Percentiles rank a stretch among this genome's conserved stretches.
These are phyloP conservation scores for Procambarus clarkii DNA, from an alignment of 1,140 invertebrate species.

Conservation along the genomic window DNA sequence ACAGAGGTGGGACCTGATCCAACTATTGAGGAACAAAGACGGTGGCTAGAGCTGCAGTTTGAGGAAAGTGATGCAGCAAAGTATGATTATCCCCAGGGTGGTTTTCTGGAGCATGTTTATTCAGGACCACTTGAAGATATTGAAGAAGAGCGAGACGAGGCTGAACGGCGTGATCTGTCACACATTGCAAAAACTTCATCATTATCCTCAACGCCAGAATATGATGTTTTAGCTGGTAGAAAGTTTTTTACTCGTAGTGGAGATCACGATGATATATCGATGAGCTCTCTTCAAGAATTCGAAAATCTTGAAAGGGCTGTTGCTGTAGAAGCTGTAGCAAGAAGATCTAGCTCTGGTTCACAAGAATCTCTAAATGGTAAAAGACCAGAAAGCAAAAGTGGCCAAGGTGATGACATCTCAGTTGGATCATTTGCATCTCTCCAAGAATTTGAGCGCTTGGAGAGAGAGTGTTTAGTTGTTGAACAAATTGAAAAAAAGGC, in stretches of 20 bases:
- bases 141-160: constrained; percentile 83
- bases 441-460: constrained; percentile 95
- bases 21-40: constrained; percentile 79
- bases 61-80: constrained; percentile 76
- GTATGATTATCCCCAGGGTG: constrained; percentile 75
- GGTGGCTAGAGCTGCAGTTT: constrained; percentile 93
- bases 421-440: constrained; percentile 92
- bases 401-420: constrained; percentile 91
- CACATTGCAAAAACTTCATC: constrained; percentile 85
- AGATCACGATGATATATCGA: constrained; percentile 92
- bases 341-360: constrained; percentile 70
- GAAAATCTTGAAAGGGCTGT: constrained; percentile 89
- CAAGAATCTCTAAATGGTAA: constrained; percentile 72
- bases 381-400: constrained; percentile 71
- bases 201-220: constrained; percentile 88
- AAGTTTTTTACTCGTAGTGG: constrained; percentile 86
- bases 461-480: constrained; percentile 89
- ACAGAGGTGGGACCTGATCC: constrained; percentile 49
- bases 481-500: constrained; percentile 88
- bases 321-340: constrained; percentile 73
- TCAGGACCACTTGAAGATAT: constrained; percentile 88
- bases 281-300: constrained; percentile 95
- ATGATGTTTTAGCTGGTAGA: constrained; percentile 86
- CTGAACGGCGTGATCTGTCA: constrained; percentile 85
- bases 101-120: constrained; percentile 70